phyloP scores from a whole-genome alignment of 53 echinoderm and acorn worm genomes.

The Astropecten irregularis region DNA sequence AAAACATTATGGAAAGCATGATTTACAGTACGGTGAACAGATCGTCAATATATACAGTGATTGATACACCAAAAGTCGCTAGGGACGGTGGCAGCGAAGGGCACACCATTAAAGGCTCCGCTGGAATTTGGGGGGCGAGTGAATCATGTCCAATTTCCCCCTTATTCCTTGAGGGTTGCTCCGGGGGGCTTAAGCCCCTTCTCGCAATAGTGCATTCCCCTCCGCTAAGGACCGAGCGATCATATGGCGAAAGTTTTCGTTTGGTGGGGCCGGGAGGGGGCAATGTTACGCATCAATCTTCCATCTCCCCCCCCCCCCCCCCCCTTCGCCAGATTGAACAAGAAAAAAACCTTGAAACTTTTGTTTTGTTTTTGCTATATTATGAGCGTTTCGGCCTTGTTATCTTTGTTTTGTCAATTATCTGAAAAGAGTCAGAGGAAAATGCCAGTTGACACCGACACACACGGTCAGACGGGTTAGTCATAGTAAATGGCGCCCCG shows the following conservation, averaged over 20 bases:
- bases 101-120: constrained; percentile 1
- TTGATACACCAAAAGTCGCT: background rate
- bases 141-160: constrained; percentile 40
- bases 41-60: constrained; percentile 20
- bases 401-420: constrained; percentile 28
- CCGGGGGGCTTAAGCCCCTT: constrained; percentile 4
- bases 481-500: constrained; percentile 7
- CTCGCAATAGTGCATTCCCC: constrained; percentile 29
- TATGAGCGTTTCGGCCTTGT: background rate
- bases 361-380: constrained; percentile 6
- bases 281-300: background rate
- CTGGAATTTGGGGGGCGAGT: constrained; percentile 23
- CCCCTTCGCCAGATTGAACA: constrained; percentile 29
- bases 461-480: constrained; percentile 12
- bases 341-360: too few species aligned
- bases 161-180: constrained; percentile 15
- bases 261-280: too few species aligned
- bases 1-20: too few species aligned
- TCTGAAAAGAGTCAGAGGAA: background rate
- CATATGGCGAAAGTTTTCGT: constrained; percentile 2
- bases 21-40: too few species aligned
- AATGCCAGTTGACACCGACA: constrained; percentile 4
- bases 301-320: too few species aligned
- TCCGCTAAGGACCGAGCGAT: constrained; percentile 2
- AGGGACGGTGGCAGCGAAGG: constrained; percentile 19